Base-by-base conservation (phyloP, 2,888 invertebrate species). In the Caenorhabditis sp. region DNA sequence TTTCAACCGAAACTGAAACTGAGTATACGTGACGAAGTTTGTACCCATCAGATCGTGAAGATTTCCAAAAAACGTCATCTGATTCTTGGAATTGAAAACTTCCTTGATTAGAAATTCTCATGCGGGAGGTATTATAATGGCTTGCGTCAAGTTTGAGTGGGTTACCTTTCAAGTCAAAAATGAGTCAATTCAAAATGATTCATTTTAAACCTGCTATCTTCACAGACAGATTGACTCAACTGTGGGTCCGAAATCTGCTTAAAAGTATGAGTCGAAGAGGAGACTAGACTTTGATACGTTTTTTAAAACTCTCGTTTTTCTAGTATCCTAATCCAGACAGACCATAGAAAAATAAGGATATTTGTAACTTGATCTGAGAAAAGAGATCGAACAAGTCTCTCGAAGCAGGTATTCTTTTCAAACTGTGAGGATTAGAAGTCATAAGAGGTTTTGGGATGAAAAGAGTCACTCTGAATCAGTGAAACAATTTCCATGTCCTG, bases 151-250 rank as follows among this genome's bases (percentile, higher is more conserved):
- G 22, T 24, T 16, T 4, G 28, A 63, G 44, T 63, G n/a, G 63
- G 44, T 63, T 16, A 41, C 19, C 12, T 14, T 59, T 28, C 47
- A 19, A 59, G 44, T 59, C 22, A 47, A 59, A 47, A 72, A 47
- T 59, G 69, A 70, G 58, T 69, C 68, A 69, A 69, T 24, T 22
- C 7, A 22, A 70, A 44, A 58, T 66, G 49, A 66, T 66, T 66
- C 66, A 49, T 14, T 35, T 31, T 49, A 59, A 44, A 38, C 41
- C 59, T 16, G 72, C 47, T 31, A 35, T 47, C 19, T 47, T 47
- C 47, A 64, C 58, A 58, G 58, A 54, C 61, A 61, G 12, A 24
- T 63, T 44, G 63, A 63, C 44, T 63, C 63, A 63, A 63, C 49
- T 51, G 7, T 28, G 63, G 63, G 63, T 64, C 63, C 28, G 12